Percentiles rank a stretch among this genome's conserved stretches.
These are phyloP conservation scores for Dunckerocampus dactyliophorus DNA, from an alignment of 2,113 vertebrate species.

Conservation along the genomic window DNA sequence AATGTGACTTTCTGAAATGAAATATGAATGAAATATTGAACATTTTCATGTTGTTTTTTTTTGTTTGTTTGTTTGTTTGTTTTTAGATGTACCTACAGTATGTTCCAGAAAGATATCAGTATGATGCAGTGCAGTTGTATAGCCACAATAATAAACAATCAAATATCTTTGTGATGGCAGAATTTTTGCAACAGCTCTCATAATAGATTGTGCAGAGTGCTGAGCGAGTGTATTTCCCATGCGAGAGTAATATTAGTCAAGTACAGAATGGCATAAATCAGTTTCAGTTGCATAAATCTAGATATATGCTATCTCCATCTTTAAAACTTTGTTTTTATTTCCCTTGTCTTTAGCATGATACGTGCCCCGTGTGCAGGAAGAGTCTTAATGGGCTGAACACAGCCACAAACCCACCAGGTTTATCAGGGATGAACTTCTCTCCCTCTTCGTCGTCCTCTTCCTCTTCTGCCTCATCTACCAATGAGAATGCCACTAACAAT, in stretches of 20 bases:
- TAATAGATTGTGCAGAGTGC: too few relatives aligned
- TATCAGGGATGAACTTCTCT: conserved; percentile 89
- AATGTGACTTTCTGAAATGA: neutral
- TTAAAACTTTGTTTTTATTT: neutral
- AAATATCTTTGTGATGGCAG: too few relatives aligned
- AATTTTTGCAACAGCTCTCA: too few relatives aligned
- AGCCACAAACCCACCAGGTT: conserved; percentile 90
- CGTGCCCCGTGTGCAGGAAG: conserved; percentile 96
- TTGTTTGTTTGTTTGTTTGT: too few relatives aligned
- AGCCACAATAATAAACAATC: neutral
- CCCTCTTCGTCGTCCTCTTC: conserved; percentile 85
- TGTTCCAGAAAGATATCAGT: neutral
- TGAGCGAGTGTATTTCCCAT: too few relatives aligned
- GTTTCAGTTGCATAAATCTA: neutral
- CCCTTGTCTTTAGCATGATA: conserved; percentile 81
- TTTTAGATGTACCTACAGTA: too few relatives aligned
- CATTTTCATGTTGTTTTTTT: too few relatives aligned
- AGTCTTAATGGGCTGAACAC: conserved; percentile 97
- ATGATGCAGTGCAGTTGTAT: neutral
- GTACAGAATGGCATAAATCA: neutral
- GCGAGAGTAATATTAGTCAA: neutral
- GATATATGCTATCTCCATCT: neutral
- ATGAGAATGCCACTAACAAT: conserved; percentile 85
- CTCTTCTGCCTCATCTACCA: conserved; percentile 85
- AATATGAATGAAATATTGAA: neutral